Conservation (phyloP, 2,113 vertebrate species). For the Trogon surrucura region DNA sequence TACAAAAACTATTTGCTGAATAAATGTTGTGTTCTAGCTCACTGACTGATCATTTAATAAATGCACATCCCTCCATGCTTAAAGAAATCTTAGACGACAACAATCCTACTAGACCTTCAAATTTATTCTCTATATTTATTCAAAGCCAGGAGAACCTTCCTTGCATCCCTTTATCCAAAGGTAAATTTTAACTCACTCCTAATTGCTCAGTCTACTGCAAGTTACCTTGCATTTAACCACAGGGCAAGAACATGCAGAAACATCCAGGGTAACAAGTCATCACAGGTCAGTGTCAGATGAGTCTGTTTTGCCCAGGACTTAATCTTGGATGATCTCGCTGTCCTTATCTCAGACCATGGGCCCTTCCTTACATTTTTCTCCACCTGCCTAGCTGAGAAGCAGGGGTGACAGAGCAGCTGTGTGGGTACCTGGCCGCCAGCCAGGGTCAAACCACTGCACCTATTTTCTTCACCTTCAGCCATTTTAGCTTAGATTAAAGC, state of each 20-base stretch:
- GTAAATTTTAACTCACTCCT: not conserved
- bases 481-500: not conserved
- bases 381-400: too few relatives aligned
- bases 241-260: not conserved
- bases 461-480: not conserved
- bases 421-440: too few relatives aligned
- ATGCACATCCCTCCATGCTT: not conserved
- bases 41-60: not conserved
- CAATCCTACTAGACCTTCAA: too few relatives aligned
- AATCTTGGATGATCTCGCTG: too few relatives aligned
- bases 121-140: not conserved
- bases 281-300: fast-evolving
- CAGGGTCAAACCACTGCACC: too few relatives aligned
- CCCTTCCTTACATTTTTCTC: too few relatives aligned
- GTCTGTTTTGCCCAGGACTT: too few relatives aligned
- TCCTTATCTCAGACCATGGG: too few relatives aligned
- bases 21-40: not conserved
- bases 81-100: not conserved
- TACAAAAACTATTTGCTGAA: not conserved
- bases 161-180: not conserved
- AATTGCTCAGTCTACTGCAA: not conserved
- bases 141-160: not conserved
- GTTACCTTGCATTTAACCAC: not conserved
- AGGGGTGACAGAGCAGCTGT: too few relatives aligned
- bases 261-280: not conserved